A percentile compares a stretch with the other conserved stretches of the same genome.
These are phyloP conservation scores for Gobio occitaniae DNA, from an alignment of 2,797 vertebrate species.

Conservation along the genomic window DNA sequence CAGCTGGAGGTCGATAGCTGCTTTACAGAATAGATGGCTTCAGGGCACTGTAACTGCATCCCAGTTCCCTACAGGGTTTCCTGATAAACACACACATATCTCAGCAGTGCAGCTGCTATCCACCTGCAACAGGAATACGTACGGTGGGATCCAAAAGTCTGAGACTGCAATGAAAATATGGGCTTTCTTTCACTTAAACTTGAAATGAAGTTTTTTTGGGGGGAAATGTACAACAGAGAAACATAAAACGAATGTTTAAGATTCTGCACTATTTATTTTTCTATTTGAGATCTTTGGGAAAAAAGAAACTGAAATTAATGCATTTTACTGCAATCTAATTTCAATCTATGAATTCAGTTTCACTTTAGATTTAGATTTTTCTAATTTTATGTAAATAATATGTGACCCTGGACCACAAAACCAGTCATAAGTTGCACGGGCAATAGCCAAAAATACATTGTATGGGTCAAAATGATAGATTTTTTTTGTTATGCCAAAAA, in stretches of 20 bases:
- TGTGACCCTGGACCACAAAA: too few species aligned
- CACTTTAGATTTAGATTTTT: neutral
- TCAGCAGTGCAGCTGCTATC: slow-evolving; percentile 21
- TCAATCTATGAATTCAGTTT: neutral
- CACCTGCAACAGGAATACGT: neutral
- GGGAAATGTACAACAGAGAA: neutral
- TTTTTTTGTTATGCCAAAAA: too few species aligned
- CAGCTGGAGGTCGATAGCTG: slow-evolving; percentile 39
- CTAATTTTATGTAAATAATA: too few species aligned
- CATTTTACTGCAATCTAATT: neutral
- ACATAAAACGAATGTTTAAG: neutral
- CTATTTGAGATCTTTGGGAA: neutral
- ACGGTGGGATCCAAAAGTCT: neutral
- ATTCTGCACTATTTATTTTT: neutral
- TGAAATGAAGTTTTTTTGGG: neutral
- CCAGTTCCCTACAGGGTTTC: neutral
- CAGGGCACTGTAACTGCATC: slow-evolving; percentile 24
- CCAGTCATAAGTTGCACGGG: too few species aligned
- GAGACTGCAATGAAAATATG: neutral
- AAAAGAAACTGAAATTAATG: too few species aligned
- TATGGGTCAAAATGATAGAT: too few species aligned
- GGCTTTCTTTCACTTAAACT: neutral
- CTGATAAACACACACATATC: slow-evolving; percentile 8
- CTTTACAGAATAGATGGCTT: slow-evolving; percentile 39
- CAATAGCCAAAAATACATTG: too few species aligned